Base-by-base conservation (phyloP, 2,113 vertebrate genomes). In the Dinomys branickii region DNA sequence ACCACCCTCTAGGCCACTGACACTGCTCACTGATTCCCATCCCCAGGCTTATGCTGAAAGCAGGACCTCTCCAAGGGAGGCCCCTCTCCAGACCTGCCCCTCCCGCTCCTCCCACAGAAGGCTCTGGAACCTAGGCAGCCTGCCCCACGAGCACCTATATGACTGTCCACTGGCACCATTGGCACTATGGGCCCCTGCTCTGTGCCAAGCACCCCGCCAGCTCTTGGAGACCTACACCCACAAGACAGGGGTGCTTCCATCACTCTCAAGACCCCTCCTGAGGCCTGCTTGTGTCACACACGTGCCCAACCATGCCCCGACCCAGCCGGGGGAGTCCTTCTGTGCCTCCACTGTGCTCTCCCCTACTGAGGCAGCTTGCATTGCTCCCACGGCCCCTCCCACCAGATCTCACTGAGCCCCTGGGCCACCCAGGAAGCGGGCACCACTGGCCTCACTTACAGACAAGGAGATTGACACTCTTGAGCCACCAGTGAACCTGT, bases 51-150 rank as follows among this genome's bases (percentile, higher is more conserved):
- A 1, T 38, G 61, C n/a, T 69, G 26, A 88, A 20, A 91, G 69
- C 58, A 71, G 84, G 93, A 78, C 81, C 85, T 81, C 95, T 94
- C 94, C n/a, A n/a, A 83, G 56, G 2, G n/a, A 80, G 80, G 30
- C 9, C 41, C 11, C 0, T 35, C 52, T 75, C 41, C 56, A 69
- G 61, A 75, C 54, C 67, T 26, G 56, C 59, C n/a, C 71, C n/a
- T 38, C 10, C 65, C 19, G 0, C 17, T 28, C 58, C 82, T 59
- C 90, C 82, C 54, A 30, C 65, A 65, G 26, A 19, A 80, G 33
- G 69, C 26, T 91, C 67, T 22, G 35, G 56, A 33, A 44, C 10
- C 14, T 0, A 0, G 1, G 84, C 33, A 24, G 26, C 54, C 52
- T 50, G 75, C 44, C 61, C 33, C 8, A 14, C 73, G 75, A 69